These are phyloP conservation scores for Thalassarche chlororhynchos DNA, from an alignment of 2,113 vertebrate species.

Conservation along the genomic window DNA sequence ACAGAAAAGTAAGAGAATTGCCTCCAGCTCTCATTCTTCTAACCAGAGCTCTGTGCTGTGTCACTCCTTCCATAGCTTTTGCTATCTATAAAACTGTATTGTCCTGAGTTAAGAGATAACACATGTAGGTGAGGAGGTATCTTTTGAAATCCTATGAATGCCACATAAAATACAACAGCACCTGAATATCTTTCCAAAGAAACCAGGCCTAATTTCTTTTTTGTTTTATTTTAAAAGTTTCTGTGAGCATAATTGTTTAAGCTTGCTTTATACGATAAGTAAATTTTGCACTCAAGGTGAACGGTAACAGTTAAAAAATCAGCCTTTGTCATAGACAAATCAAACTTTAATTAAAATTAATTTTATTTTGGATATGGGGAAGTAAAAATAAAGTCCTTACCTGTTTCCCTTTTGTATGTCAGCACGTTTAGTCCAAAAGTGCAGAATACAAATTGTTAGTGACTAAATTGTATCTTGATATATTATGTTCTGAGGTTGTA, in stretches of 20 bases:
- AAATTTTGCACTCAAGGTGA: background rate
- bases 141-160: background rate
- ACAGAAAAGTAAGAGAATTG: background rate
- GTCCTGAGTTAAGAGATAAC: background rate
- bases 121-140: background rate
- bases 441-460: background rate
- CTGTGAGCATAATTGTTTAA: background rate
- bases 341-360: background rate
- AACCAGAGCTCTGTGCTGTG: background rate
- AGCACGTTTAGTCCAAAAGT: background rate
- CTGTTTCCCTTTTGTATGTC: background rate
- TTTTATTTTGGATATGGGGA: background rate
- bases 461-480: background rate
- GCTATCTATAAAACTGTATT: accelerated
- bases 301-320: background rate
- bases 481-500: background rate
- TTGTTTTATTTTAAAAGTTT: background rate
- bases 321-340: background rate
- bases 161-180: background rate
- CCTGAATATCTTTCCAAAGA: background rate
- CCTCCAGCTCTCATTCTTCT: background rate
- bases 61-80: accelerated
- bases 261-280: background rate
- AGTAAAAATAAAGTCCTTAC: background rate
- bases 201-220: background rate